phyloP scores from a whole-genome alignment of 2,888 invertebrate species.

The Julus scanicus region DNA sequence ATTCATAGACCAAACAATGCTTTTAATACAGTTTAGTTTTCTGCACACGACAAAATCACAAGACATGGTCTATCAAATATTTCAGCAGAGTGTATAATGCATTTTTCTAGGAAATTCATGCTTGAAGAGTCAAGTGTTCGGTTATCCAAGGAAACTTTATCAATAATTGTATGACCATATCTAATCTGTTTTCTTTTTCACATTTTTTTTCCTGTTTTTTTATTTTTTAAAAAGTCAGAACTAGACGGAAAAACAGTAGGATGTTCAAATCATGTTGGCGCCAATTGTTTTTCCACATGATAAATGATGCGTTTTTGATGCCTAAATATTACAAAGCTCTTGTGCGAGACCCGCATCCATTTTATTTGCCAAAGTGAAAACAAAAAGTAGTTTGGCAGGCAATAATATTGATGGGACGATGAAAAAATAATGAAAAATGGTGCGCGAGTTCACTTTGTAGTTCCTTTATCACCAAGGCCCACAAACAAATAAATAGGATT shows the following conservation, averaged over 20 bases:
- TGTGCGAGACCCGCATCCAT: background rate
- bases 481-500: background rate
- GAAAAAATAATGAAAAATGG: slow-evolving; percentile 42
- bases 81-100: background rate
- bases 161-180: background rate
- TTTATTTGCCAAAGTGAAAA: slow-evolving; percentile 30
- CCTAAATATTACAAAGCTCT: background rate
- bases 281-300: slow-evolving; percentile 37
- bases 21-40: too few relatives aligned
- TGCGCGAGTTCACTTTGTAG: background rate
- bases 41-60: too few relatives aligned
- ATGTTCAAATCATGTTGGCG: slow-evolving; percentile 31
- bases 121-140: background rate
- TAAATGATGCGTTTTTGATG: slow-evolving; percentile 39
- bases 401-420: slow-evolving; percentile 19
- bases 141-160: background rate
- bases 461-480: background rate
- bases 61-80: too few relatives aligned
- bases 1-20: too few relatives aligned
- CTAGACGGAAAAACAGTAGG: slow-evolving; percentile 23
- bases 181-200: slow-evolving; percentile 34
- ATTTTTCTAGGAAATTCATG: background rate
- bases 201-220: background rate
- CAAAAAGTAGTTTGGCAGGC: slow-evolving; percentile 28
- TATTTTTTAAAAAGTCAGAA: background rate